Base-by-base conservation (phyloP, 2,888 invertebrate species). In the Perdita meconis region DNA sequence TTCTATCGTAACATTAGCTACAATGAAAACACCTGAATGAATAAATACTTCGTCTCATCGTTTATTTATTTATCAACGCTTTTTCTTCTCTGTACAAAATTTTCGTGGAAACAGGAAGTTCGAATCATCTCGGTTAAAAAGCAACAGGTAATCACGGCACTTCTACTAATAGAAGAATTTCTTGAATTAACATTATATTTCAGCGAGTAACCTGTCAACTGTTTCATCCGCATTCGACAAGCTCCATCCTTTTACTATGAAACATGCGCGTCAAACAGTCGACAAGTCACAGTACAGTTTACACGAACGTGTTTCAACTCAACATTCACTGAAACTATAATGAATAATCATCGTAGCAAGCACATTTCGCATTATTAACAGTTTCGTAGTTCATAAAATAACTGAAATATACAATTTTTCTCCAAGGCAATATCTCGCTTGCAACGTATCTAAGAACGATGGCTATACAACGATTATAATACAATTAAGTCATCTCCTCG, bases 381-480 rank as follows among this genome's bases (percentile, higher is more conserved):
- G 55, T 47, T 72, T 73, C 30, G n/a, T 66, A 69, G 24, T 61
- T 55, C 76, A 72, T 78, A 71, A 78, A 85, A 78, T 69, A 78
- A 78, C 44, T 60, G 66, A 75, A 59, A 64, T 69, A 69, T 78
- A 78, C n/a, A 80, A 76, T 16, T 30, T 74, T 53, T 50, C 40
- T 68, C 24, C 57, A 74, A 71, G 72, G 60, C 70, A 82, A 80
- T 69, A 53, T 75, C 75, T 77, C 40, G 51, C 42, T 64, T 61
- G 56, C 34, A 76, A 69, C 40, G 50, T 66, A 71, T 60, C 50
- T 72, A 74, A 73, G 69, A 59, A 53, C 57, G 36, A 57, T 22
- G 38, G 75, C 78, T 85, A 73, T 85, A 85, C 81, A 85, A 72
- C 44, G 59, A 55, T 85, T 84, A 80, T 85, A 67, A 75, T 83